phyloP scores from a whole-genome alignment of 2,113 vertebrate genomes.

The Illadopsis cleaveri region DNA sequence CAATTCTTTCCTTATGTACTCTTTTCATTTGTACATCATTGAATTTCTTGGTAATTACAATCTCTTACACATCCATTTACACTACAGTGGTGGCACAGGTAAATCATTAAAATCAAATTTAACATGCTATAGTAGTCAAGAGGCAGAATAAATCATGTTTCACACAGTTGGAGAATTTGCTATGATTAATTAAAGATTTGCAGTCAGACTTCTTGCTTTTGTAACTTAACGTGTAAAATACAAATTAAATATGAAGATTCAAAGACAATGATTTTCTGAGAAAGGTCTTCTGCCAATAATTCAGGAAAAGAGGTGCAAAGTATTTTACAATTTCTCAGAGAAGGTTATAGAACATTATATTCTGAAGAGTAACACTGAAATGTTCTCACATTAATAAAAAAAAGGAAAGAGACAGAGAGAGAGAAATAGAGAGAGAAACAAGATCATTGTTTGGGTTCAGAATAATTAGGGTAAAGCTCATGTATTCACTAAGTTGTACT shows the following conservation, averaged over 20 bases:
- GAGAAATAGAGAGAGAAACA: too few relatives aligned
- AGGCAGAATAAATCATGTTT: constrained; percentile 1
- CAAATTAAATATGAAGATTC: constrained; percentile 19
- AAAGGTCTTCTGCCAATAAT: neutral
- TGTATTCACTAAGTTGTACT: neutral
- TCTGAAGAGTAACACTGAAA: neutral
- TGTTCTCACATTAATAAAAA: neutral
- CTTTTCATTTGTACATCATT: neutral
- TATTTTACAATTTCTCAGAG: neutral
- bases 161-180: neutral
- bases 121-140: neutral
- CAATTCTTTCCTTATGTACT: neutral
- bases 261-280: constrained; percentile 7
- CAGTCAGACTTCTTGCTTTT: neutral
- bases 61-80: neutral
- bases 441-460: neutral
- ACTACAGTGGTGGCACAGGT: neutral
- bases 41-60: neutral
- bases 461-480: neutral
- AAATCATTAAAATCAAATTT: constrained; percentile 34
- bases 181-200: constrained; percentile 41
- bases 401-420: too few relatives aligned
- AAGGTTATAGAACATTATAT: neutral
- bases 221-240: neutral
- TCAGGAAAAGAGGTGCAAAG: neutral